Evolutionary conservation across 2,113 vertebrate species (phyloP).

Genomic region (Pithys albifrons): DNA sequence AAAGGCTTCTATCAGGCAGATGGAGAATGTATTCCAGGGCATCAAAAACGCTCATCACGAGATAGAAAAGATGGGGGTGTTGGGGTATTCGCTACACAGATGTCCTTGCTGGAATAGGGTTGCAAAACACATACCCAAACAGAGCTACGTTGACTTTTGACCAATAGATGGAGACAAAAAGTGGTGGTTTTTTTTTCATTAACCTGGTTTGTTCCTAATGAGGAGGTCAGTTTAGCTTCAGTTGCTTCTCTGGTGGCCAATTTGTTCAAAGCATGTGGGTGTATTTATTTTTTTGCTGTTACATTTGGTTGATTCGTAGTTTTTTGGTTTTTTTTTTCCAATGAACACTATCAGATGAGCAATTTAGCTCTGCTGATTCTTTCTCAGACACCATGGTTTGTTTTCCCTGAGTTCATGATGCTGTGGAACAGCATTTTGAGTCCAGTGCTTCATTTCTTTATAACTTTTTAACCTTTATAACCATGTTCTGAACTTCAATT

Average conservation of each 20-base stretch:
- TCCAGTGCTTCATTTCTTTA: background rate
- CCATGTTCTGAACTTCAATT: background rate
- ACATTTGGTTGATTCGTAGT: background rate
- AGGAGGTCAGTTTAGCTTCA: background rate
- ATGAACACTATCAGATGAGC: background rate
- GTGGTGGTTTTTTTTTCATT: background rate
- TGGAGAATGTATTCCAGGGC: conserved; percentile 39
- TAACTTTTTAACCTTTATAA: background rate
- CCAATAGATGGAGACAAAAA: conserved; percentile 51
- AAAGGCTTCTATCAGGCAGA: conserved; percentile 60
- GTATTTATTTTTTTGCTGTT: background rate
- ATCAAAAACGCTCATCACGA: conserved; percentile 23
- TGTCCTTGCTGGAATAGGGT: background rate
- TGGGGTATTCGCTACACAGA: background rate
- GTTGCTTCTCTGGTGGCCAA: background rate
- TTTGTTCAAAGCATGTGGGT: background rate
- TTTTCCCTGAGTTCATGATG: background rate
- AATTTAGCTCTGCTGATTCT: background rate
- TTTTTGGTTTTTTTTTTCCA: background rate
- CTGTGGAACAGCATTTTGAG: background rate
- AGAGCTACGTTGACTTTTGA: background rate
- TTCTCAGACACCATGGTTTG: background rate
- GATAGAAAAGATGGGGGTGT: background rate
- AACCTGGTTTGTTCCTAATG: background rate
- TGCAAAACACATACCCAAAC: background rate